Percentiles rank a stretch among this genome's conserved stretches.
Evolutionary conservation across 2,797 vertebrate genomes (phyloP).

Genomic region (Hyperoplus immaculatus): DNA sequence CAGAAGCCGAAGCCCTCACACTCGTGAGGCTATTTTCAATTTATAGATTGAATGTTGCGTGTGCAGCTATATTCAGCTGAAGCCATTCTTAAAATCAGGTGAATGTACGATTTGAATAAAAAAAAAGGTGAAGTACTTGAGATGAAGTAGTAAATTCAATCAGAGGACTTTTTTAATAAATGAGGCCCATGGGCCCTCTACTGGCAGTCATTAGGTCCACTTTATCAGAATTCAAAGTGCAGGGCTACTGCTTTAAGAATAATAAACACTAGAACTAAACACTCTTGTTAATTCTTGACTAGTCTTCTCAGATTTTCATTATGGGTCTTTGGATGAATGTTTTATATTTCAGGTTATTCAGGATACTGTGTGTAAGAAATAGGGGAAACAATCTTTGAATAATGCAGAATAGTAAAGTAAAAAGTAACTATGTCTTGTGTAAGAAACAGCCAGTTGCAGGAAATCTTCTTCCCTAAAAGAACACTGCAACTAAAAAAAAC

Average conservation of each 20-base stretch:
- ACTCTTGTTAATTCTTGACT: background rate
- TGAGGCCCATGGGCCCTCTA: background rate
- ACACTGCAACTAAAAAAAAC: no score
- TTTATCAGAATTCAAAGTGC: background rate
- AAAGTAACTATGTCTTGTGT: no score
- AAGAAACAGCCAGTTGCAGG: background rate
- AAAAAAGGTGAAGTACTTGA: slow-evolving; percentile 2
- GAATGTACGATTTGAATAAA: background rate
- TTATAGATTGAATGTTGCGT: slow-evolving; percentile 4
- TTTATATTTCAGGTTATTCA: background rate
- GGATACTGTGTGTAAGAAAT: background rate
- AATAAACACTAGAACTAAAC: background rate
- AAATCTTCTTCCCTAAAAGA: background rate
- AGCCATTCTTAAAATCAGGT: slow-evolving; percentile 30
- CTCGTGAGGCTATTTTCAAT: slow-evolving; percentile 15
- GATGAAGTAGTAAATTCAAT: slow-evolving; percentile 26
- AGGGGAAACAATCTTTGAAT: slow-evolving; percentile 5
- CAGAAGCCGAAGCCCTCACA: background rate
- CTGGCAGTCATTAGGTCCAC: slow-evolving; percentile 3
- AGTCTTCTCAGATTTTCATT: background rate
- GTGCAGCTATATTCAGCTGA: background rate
- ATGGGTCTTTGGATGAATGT: background rate
- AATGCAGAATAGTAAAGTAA: background rate
- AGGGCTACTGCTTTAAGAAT: background rate
- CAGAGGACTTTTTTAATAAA: slow-evolving; percentile 6